Conservation (phyloP, 2,888 invertebrate species). For the Cantharis rufa region DNA sequence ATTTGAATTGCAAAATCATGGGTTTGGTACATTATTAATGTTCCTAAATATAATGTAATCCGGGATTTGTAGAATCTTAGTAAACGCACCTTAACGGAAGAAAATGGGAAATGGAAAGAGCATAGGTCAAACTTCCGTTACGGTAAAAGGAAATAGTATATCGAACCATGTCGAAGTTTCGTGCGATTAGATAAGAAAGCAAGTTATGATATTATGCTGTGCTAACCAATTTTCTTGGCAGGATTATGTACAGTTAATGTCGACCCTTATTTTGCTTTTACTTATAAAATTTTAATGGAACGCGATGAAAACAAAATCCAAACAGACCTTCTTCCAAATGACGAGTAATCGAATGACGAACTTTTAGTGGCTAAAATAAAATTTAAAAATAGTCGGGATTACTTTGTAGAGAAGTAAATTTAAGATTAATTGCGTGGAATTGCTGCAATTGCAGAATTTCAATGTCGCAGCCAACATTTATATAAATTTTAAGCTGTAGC, state of each 20-base stretch:
- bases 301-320: neutral
- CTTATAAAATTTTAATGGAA: neutral
- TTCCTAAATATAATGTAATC: neutral
- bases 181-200: constrained; percentile 28
- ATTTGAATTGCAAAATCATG: neutral
- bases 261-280: neutral
- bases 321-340: neutral
- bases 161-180: constrained; percentile 28
- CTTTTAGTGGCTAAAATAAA: neutral
- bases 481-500: constrained; percentile 31
- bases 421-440: constrained; percentile 21
- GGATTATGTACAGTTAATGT: constrained; percentile 9
- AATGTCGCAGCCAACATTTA: constrained; percentile 27
- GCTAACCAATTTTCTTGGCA: constrained; percentile 19
- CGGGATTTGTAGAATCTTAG: constrained; percentile 1
- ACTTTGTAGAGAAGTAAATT: neutral
- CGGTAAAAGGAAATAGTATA: constrained; percentile 30
- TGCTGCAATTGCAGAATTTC: constrained; percentile 28
- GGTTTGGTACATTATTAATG: neutral
- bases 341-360: neutral
- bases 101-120: constrained; percentile 24
- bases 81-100: constrained; percentile 18
- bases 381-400: neutral
- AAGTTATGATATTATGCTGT: constrained; percentile 25
- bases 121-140: constrained; percentile 29